These are phyloP conservation scores for Temnothorax curvispinosus DNA, from an alignment of 1,140 invertebrate species.

Conservation along the genomic window DNA sequence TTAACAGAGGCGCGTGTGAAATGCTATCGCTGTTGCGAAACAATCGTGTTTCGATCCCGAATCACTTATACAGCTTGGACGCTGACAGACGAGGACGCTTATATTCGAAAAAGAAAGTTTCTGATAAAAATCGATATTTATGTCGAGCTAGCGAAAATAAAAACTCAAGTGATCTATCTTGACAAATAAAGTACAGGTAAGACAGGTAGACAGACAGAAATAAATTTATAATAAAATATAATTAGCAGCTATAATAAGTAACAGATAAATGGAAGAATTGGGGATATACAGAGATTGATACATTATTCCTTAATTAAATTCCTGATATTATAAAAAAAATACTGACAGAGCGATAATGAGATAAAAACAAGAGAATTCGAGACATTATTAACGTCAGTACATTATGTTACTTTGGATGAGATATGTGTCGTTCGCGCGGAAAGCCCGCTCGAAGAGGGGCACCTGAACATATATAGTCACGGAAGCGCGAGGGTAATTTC, in stretches of 20 bases:
- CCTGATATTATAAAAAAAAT: neutral
- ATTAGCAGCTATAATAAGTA: neutral
- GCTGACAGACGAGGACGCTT: neutral
- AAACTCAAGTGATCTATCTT: neutral
- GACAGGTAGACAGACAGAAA: neutral
- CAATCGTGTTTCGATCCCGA: conserved; percentile 9
- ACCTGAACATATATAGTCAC: conserved; percentile 2
- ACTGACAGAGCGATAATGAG: neutral
- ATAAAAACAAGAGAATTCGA: neutral
- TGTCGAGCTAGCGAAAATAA: neutral
- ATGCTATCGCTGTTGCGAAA: neutral
- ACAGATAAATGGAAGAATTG: neutral
- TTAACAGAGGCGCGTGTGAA: neutral
- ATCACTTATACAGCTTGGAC: neutral
- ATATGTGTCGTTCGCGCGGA: neutral
- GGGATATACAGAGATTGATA: too few species aligned
- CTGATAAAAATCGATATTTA: neutral
- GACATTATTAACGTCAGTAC: neutral
- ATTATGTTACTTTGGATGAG: neutral
- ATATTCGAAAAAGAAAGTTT: neutral
- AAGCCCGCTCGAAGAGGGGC: neutral
- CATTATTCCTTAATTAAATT: neutral
- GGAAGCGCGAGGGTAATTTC: conserved; percentile 36
- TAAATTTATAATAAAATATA: neutral
- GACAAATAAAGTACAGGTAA: too few species aligned